Conservation (phyloP, 2,113 vertebrate species). For the Myanophis thanlyinensis region DNA sequence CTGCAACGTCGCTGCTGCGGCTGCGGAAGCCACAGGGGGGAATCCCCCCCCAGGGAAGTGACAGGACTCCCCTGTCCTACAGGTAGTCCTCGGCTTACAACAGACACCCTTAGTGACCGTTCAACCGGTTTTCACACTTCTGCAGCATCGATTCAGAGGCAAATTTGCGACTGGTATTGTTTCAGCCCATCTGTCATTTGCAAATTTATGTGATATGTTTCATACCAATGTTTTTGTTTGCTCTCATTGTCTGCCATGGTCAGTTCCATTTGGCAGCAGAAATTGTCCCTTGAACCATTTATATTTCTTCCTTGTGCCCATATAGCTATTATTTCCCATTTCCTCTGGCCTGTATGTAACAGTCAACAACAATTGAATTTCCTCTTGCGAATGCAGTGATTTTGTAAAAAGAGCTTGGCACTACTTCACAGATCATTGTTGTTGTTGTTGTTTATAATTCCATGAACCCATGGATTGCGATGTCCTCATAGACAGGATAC, state of each 20-base stretch:
- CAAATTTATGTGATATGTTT: neutral
- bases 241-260: conserved; percentile 12
- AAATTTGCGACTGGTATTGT: conserved; percentile 13
- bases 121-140: too few species aligned
- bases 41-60: too few species aligned
- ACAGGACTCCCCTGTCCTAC: too few species aligned
- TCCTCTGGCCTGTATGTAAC: conserved; percentile 12
- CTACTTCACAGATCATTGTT: neutral
- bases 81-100: too few species aligned
- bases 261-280: conserved; percentile 42
- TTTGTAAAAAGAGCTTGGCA: neutral
- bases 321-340: conserved; percentile 41
- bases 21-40: too few species aligned
- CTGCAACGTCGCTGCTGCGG: too few species aligned
- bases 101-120: too few species aligned
- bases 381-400: conserved; percentile 35
- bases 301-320: conserved; percentile 35
- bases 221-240: conserved; percentile 23
- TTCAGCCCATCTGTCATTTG: conserved; percentile 3
- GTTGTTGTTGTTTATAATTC: neutral
- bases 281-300: conserved; percentile 34
- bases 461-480: neutral
- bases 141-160: too few species aligned
- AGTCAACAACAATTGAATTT: neutral
- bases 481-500: neutral